Evolutionary conservation across 2,888 invertebrate species (phyloP), one percentile per base, ranked within the genome.

Genomic region (Entomobrya multifasciata): DNA sequence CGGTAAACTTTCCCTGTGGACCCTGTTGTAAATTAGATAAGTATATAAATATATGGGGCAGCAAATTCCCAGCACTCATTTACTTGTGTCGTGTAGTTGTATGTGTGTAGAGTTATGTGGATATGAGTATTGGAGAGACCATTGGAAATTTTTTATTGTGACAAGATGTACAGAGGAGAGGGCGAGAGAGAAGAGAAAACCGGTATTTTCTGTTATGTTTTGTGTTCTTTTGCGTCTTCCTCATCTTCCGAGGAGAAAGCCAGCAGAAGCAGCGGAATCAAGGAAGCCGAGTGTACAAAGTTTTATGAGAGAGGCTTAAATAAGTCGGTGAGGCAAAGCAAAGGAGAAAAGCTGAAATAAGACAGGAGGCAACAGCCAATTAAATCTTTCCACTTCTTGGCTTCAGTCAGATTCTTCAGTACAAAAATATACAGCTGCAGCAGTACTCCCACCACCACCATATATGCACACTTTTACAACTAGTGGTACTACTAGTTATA

Each of bases 341-440:
- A 62, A 83, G 55, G 55, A 36, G 62, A 82, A 87, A 87, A 65
- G 78, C 70, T 81, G 57, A 80, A 77, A 62, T 82, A 87, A 87
- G 77, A 87, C 81, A 82, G 87, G 77, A 82, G 82, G 82, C 81
- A 81, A 87, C 81, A 87, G 87, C 87, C 87, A 87, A 87, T 87
- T 87, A 87, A 87, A 87, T 87, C 87, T 87, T 87, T 87, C 87
- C 87, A 87, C 87, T 87, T 86, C 60, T 86, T 87, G 87, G 87
- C 87, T 87, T 70, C 87, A 47, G 67, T 60, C 77, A 60, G 44
- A 78, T 78, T 78, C 85, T 78, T 49, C 30, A 8, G 1, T 36
- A 15, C 47, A 41, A 20, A 17, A n/a, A 49, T 8, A 49, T 15
- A 49, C n/a, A 49, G 52, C 52, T 17, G 6, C n/a, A 17, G 20